Base-by-base conservation (phyloP, 2,888 invertebrate species). In the Dolomedes plantarius region DNA sequence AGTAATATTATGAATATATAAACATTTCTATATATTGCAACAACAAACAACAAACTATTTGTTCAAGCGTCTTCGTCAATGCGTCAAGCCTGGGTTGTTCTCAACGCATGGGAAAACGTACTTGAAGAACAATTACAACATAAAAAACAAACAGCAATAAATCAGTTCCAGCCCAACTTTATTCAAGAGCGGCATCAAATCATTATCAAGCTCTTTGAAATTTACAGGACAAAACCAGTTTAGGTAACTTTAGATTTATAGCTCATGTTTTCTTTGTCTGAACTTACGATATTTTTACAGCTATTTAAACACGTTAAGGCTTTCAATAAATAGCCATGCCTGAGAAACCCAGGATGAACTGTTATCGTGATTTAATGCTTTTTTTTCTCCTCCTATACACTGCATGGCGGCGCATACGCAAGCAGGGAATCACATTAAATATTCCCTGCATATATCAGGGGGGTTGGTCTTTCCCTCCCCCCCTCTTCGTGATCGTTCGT, bases 351-450 rank as follows among this genome's bases (percentile, higher is more conserved):
- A 39, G 76, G 73, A 77, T 73, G 83, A 73, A 67, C 77, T 77
- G 83, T 56, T 67, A 41, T 65, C 73, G n/a, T 29, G 73, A 77
- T 83, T 83, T 85, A 78, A 72, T 1, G 62, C 36, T 50, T 78
- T 85, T 41, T 56, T 72, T 74, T 76, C 73, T 56, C 32, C 41
- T 67, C 31, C 41, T 9, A 19, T 46, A 67, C 67, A 19, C 23
- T 6, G 23, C 72, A 77, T 73, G 83, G 67, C 56, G 62, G 32
- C 83, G 83, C 76, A 85, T 85, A 78, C 73, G 62, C 77, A 85
- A 85, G 83, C 68, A 85, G 83, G 73, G 75, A 73, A 39, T 67
- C 76, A 11, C 77, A 85, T 85, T 85, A 85, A 73, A 85, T 85
- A 85, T 85, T 85, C 83, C 16, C 50, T 31, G 83, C 83, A 85